A percentile compares a stretch with the other conserved stretches of the same genome.
phyloP scores from a whole-genome alignment of 2,888 invertebrate species.

The Sphinx pinastri region DNA sequence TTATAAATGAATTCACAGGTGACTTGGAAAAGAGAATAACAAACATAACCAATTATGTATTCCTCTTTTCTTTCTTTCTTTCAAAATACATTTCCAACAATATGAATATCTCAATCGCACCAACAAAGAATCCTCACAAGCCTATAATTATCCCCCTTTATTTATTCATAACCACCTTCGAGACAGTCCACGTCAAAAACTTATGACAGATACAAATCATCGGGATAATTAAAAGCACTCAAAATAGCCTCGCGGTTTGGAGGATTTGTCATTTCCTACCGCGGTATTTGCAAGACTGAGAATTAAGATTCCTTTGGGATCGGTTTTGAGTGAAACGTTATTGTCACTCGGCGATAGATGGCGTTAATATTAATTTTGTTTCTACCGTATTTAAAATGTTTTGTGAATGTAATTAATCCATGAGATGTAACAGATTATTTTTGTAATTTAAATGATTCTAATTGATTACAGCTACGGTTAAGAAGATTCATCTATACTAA shows the following conservation, averaged over 20 bases:
- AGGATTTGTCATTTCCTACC: slow-evolving; percentile 37
- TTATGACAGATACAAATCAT: slow-evolving; percentile 48
- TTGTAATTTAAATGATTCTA: too few relatives aligned
- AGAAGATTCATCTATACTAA: too few relatives aligned
- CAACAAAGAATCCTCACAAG: not conserved
- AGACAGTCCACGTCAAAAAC: slow-evolving; percentile 30
- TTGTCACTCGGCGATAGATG: slow-evolving; percentile 7
- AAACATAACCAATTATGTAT: too few relatives aligned
- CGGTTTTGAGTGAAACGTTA: slow-evolving; percentile 1
- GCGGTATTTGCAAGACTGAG: slow-evolving; percentile 11
- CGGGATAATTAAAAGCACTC: slow-evolving; percentile 43
- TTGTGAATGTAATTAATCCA: too few relatives aligned
- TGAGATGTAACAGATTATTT: too few relatives aligned
- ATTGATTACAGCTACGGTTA: too few relatives aligned
- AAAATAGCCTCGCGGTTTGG: slow-evolving; percentile 38
- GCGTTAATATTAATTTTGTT: not conserved
- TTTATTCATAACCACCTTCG: slow-evolving; percentile 13
- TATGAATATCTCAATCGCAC: not conserved
- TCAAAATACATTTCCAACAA: too few relatives aligned
- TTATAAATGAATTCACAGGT: too few relatives aligned
- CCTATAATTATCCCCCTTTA: slow-evolving; percentile 11
- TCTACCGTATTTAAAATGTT: not conserved
- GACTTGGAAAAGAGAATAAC: too few relatives aligned
- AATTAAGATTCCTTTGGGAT: slow-evolving; percentile 7
- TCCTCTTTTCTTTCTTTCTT: too few relatives aligned